Evolutionary conservation across 2,113 vertebrate genomes (phyloP).

Genomic region (Mesitornis unicolor): DNA sequence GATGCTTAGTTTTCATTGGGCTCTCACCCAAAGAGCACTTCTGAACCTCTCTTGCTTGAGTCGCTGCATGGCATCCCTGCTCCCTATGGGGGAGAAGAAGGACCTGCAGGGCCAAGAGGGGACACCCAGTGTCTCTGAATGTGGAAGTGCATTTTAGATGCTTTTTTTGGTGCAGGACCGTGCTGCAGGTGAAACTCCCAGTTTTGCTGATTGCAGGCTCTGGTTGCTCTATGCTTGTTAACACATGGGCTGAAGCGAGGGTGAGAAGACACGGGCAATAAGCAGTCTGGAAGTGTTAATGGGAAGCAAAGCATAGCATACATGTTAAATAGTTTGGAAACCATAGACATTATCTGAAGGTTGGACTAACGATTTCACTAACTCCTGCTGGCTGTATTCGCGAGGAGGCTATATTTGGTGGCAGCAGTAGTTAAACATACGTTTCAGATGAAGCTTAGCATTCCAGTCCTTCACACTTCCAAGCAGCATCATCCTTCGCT

Average conservation of each 20-base stretch:
- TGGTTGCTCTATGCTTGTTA: background rate
- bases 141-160: rapidly evolving
- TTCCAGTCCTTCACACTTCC: background rate
- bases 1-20: background rate
- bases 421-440: background rate
- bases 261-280: background rate
- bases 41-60: background rate
- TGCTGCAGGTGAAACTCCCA: background rate
- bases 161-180: background rate
- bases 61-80: background rate
- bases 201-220: background rate
- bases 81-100: background rate
- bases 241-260: background rate
- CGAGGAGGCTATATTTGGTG: background rate
- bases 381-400: background rate
- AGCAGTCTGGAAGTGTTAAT: background rate
- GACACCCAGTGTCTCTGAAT: rapidly evolving
- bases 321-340: background rate
- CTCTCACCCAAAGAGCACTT: rapidly evolving
- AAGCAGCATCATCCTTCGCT: background rate
- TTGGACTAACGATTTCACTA: background rate
- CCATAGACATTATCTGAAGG: background rate
- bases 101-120: background rate
- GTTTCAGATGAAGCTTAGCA: background rate
- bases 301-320: background rate